These are phyloP conservation scores for Pseudomyrmex pallidus DNA, from an alignment of 1,140 invertebrate species.

Conservation along the genomic window DNA sequence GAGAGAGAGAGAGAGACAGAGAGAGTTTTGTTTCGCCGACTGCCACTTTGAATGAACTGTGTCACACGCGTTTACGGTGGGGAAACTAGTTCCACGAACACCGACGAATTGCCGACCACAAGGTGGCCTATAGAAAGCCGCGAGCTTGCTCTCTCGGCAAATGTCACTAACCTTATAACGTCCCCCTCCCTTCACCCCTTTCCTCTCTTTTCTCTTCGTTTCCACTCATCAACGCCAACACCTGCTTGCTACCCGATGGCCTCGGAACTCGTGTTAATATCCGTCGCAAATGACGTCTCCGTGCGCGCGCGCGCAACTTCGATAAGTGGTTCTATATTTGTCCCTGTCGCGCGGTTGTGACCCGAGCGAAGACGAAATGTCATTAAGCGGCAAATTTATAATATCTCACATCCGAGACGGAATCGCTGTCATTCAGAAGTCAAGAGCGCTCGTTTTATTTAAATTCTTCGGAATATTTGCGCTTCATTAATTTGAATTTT, in stretches of 20 bases:
- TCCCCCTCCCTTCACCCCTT: background rate
- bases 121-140: conserved; percentile 43
- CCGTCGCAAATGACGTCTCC: conserved; percentile 32
- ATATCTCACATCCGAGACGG: background rate
- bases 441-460: background rate
- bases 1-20: background rate
- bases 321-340: conserved; percentile 37
- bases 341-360: background rate
- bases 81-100: conserved; percentile 42
- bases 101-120: background rate
- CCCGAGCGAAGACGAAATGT: background rate
- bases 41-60: conserved; percentile 52
- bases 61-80: conserved; percentile 45
- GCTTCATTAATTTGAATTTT: no score
- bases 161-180: conserved; percentile 69
- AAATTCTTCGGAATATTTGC: no score
- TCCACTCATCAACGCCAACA: conserved; percentile 51
- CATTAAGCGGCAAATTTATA: conserved; percentile 4
- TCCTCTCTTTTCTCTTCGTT: background rate
- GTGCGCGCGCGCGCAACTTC: background rate
- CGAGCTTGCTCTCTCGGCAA: conserved; percentile 47
- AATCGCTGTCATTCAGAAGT: background rate
- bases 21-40: conserved; percentile 19
- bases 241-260: conserved; percentile 12
- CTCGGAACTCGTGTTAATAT: conserved; percentile 40